Percentiles rank a stretch among this genome's conserved stretches.
phyloP scores from a whole-genome alignment of 2,888 invertebrate genomes.

The Shargacucullia verbasci region DNA sequence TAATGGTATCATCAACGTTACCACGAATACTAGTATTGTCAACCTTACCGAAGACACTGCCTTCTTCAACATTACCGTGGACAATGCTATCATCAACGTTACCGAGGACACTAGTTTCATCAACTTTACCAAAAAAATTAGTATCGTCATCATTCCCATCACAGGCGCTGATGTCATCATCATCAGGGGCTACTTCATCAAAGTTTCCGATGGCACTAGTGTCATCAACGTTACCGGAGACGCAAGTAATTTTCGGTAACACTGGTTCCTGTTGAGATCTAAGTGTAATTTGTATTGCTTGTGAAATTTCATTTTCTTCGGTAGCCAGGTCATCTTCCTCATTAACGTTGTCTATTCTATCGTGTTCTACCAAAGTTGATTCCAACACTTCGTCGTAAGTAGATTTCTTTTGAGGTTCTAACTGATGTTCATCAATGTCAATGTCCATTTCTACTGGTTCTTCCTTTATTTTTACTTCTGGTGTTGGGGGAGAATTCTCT shows the following conservation, averaged over 20 bases:
- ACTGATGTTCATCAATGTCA: slow-evolving; percentile 20
- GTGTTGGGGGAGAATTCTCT: slow-evolving; percentile 2
- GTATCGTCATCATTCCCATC: not conserved
- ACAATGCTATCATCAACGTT: slow-evolving; percentile 7
- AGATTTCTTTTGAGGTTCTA: slow-evolving; percentile 32
- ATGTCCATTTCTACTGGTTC: slow-evolving; percentile 43
- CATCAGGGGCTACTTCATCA: not conserved
- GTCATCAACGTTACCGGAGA: slow-evolving; percentile 54
- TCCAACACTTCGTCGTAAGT: slow-evolving; percentile 37
- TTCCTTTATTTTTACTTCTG: slow-evolving; percentile 48
- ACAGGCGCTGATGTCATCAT: not conserved
- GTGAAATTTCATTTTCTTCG: slow-evolving; percentile 4
- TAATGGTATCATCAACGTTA: slow-evolving; percentile 12
- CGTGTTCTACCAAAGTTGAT: slow-evolving; percentile 33
- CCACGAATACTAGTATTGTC: not conserved
- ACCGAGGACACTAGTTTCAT: not conserved
- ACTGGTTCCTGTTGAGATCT: slow-evolving; percentile 6
- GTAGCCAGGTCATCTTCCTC: not conserved
- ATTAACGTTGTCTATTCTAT: slow-evolving; percentile 35
- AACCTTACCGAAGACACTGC: not conserved
- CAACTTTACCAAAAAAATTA: not conserved
- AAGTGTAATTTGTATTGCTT: not conserved
- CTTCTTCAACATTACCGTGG: not conserved
- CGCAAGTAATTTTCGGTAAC: slow-evolving; percentile 59
- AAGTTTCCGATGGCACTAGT: slow-evolving; percentile 18